phyloP scores from a whole-genome alignment of 2,113 vertebrate species.

The Notarius quadriscutis region DNA sequence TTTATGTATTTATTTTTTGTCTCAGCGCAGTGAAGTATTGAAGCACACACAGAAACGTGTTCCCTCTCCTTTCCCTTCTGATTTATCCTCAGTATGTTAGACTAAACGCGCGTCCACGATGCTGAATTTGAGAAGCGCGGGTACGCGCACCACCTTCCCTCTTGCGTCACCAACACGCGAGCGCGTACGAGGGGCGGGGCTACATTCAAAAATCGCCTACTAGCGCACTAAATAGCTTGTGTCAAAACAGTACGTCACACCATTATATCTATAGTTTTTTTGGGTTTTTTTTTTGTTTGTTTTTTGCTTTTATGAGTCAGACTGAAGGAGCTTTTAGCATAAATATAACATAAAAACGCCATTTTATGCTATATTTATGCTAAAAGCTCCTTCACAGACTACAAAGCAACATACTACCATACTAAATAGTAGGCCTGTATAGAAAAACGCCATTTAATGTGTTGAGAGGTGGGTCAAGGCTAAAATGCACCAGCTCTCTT shows the following conservation, averaged over 20 bases:
- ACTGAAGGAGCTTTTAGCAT: no score
- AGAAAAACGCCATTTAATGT: no score
- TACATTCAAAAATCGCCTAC: constrained; percentile 14
- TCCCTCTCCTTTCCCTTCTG: not conserved
- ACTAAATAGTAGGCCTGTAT: no score
- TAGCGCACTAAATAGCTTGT: not conserved
- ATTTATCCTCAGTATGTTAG: not conserved
- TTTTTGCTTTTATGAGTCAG: not conserved
- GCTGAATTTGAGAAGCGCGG: constrained; percentile 38
- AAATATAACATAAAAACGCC: no score
- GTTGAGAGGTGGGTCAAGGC: not conserved
- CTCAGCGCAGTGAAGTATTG: not conserved
- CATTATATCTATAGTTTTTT: not conserved
- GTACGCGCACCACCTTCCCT: constrained; percentile 34
- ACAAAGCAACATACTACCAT: no score
- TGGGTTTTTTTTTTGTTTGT: not conserved
- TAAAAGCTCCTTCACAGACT: no score
- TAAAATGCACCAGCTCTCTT: no score
- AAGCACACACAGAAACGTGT: not conserved
- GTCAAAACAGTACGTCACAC: not conserved
- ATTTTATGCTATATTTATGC: no score
- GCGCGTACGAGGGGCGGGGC: not conserved
- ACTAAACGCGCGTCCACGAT: constrained; percentile 19
- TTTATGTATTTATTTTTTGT: not conserved
- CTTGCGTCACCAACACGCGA: not conserved